Base-by-base conservation (phyloP, 92 coral and sea anemone species). In the Scolanthus callimorphus region DNA sequence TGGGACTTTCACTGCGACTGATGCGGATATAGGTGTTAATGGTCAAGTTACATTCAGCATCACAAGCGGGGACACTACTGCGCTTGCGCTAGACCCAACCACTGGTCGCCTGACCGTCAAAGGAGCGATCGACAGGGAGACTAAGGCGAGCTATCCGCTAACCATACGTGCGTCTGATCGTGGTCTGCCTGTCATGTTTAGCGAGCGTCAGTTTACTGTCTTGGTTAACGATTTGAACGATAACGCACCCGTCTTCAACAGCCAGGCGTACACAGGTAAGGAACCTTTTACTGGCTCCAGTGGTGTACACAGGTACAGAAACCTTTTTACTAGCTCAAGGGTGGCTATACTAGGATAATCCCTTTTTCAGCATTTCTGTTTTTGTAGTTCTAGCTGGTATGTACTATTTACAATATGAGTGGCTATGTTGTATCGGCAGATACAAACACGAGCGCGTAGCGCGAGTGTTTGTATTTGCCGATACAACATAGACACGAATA, bases 141-240 rank as follows among this genome's bases (percentile, higher is more conserved):
- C 47, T 17, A 38, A 25, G 39, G 73, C 63, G 2, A 63, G 64
- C 0, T 84, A 80, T 60, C 65, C 26, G 1, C 51, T 94, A 49
- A 73, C 77, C 17, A 60, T 89, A 20, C 82, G 80, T 59, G 99
- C 90, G 25, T 73, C 83, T 43, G 99, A 94, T 50, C 69, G 52
- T 43, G 99, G 99, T 27, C 69, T 57, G 2, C 96, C 96, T 0
- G 55, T 70, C 6, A 50, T 88, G 80, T 77, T 72, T 26, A 59
- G 90, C 3, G 78, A 78, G 17, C 60, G 81, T 30, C 62, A 59
- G 9, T 88, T 94, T 43, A 24, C 22, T 2, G 73, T 88, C 8
- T 61, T 34, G 20, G 90, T 94, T 1, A 55, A 72, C 17, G 99
- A 94, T 55, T 65, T 80, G 19, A 83, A 94, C 43, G 99, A 94